Base-by-base conservation (phyloP, 2,888 invertebrate genomes). In the Saturnia japonica region DNA sequence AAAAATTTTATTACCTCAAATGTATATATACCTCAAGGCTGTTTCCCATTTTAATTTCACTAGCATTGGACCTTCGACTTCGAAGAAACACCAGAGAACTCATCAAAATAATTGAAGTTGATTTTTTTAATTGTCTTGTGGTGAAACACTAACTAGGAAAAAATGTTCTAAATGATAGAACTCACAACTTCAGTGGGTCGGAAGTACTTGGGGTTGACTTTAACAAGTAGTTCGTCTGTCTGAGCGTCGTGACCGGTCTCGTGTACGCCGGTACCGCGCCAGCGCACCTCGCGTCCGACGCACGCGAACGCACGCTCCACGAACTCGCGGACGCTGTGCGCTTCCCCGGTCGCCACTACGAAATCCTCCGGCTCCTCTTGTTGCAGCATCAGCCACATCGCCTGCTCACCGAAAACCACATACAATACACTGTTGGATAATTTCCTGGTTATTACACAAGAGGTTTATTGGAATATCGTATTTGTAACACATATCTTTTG, bases 321-420 rank as follows among this genome's bases (percentile, higher is more conserved):
- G 94, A 99, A 99, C 91, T 99, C 98, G 16, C 98, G 95, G 0
- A 99, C 99, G 87, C 98, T 99, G 91, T 99, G 99, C 19, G 97
- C 96, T 88, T 98, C 97, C 0, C 99, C 99, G 0, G 99, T 99
- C 8, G 99, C 99, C 79, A 99, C 98, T 8, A 99, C 99, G 94
- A 97, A 99, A 93, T 99, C 99, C 69, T 99, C 97, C 0, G 99
- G 97, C 51, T 93, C 89, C 0, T 98, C 96, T 84, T 97, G 97
- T 88, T 99, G 99, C 22, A 99, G 95, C 98, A 99, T 99, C 87
- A 99, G 92, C 99, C 99, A 99, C 99, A 99, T 99, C 0, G 99
- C 99, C 97, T 98, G 85, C 0, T 22, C 76, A 73, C 47, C 28
- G 0, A 1, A 43, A 14, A 47, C 6, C 14, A 34, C 34, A 34